phyloP scores from a whole-genome alignment of 2,888 invertebrate species.

The Tachina lurida region DNA sequence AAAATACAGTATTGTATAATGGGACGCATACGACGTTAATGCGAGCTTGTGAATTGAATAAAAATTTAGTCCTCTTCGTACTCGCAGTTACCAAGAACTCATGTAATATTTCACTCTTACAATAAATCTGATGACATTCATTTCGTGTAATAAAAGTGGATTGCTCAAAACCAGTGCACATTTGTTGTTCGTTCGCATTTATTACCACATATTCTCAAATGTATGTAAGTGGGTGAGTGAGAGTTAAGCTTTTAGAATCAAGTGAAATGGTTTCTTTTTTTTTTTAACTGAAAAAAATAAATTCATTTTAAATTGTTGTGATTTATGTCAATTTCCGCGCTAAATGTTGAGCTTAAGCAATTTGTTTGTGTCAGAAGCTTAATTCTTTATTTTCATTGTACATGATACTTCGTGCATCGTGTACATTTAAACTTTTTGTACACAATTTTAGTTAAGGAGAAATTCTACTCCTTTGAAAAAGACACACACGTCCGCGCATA shows the following conservation, averaged over 20 bases:
- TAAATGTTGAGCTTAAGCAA: slow-evolving; percentile 18
- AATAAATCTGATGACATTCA: not conserved
- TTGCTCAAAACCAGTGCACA: not conserved
- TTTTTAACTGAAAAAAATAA: not conserved
- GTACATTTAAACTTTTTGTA: not conserved
- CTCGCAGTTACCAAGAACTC: not conserved
- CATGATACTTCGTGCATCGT: not conserved
- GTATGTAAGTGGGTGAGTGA: not conserved
- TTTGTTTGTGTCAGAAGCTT: slow-evolving; percentile 38
- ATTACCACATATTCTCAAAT: not conserved
- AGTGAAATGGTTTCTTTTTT: not conserved
- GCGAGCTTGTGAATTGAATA: no score
- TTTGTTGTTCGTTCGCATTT: not conserved
- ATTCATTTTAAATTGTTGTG: slow-evolving; percentile 32
- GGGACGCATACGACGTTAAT: no score
- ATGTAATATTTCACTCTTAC: not conserved
- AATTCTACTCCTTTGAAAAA: not conserved
- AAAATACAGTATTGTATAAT: no score
- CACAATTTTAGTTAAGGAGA: not conserved
- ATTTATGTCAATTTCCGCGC: slow-evolving; percentile 44
- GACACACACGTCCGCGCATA: not conserved
- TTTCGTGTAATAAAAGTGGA: not conserved
- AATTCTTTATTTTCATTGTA: not conserved
- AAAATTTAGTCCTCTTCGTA: no score
- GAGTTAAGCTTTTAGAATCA: no score